Percentiles rank a stretch among this genome's conserved stretches.
phyloP scores from a whole-genome alignment of 2,113 vertebrate genomes.

The Carettochelys insculpta region DNA sequence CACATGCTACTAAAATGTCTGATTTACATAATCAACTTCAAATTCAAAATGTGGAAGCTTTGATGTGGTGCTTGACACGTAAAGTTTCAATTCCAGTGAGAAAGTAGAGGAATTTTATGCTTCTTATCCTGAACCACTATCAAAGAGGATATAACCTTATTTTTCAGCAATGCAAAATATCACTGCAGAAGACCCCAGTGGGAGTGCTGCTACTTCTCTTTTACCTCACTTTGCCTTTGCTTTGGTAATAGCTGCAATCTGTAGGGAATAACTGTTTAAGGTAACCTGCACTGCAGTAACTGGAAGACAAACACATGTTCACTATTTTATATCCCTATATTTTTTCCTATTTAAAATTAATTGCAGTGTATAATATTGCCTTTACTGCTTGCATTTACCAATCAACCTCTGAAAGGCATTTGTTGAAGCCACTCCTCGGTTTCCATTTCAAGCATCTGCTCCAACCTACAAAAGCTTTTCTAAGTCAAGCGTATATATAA shows the following conservation, averaged over 20 bases:
- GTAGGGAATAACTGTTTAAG: background rate
- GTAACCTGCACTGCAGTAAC: background rate
- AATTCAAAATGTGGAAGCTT: background rate
- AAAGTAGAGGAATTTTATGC: background rate
- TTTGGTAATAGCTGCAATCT: background rate
- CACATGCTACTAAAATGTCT: background rate
- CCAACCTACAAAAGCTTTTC: background rate
- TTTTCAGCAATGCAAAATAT: background rate
- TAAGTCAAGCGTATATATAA: background rate
- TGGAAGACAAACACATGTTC: background rate
- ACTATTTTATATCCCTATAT: background rate
- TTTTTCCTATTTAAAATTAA: background rate
- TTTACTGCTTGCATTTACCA: background rate
- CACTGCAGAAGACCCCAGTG: background rate
- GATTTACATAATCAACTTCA: background rate
- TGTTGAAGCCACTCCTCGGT: background rate
- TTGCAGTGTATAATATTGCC: background rate
- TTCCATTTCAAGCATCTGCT: slow-evolving; percentile 28
- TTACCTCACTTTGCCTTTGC: background rate
- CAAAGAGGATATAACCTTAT: background rate
- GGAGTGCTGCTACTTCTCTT: background rate
- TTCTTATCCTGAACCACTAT: background rate
- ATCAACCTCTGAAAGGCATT: slow-evolving; percentile 2
- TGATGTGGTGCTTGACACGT: background rate
- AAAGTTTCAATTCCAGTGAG: background rate